These are phyloP conservation scores for Orchesella flavescens DNA, from an alignment of 2,888 invertebrate genomes.

Conservation along the genomic window DNA sequence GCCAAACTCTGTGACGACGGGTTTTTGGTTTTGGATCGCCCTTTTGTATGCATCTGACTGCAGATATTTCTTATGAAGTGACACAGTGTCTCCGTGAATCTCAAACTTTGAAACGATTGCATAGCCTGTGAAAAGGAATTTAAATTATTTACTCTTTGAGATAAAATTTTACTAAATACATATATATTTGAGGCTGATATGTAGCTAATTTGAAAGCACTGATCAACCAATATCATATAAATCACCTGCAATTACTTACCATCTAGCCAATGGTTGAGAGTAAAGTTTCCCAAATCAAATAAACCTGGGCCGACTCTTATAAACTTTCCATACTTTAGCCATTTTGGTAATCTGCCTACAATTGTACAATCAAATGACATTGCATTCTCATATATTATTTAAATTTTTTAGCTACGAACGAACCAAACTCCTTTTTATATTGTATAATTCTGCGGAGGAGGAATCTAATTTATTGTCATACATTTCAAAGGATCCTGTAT, in stretches of 20 bases:
- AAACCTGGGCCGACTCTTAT: constrained; percentile 76
- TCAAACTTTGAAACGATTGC: constrained; percentile 75
- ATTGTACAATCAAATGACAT: constrained; percentile 6
- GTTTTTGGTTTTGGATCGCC: constrained; percentile 74
- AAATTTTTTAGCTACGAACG: too few species aligned
- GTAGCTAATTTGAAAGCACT: too few species aligned
- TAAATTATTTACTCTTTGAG: background rate
- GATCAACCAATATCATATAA: background rate
- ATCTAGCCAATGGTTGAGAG: constrained; percentile 64
- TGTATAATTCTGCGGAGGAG: too few species aligned
- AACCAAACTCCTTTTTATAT: too few species aligned
- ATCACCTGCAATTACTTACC: constrained; percentile 32
- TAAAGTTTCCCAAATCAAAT: constrained; percentile 74
- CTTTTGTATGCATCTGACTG: constrained; percentile 75
- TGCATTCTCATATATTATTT: background rate
- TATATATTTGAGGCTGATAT: too few species aligned
- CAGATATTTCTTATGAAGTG: constrained; percentile 74
- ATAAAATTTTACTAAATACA: too few species aligned
- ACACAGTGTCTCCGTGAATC: constrained; percentile 74
- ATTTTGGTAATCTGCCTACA: constrained; percentile 74
- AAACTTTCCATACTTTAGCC: constrained; percentile 74
- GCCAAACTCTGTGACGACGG: constrained; percentile 76
- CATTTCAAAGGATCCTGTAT: background rate
- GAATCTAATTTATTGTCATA: too few species aligned
- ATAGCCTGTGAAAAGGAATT: constrained; percentile 68